A percentile compares a stretch with the other conserved stretches of the same genome.
Conservation (phyloP, 2,113 vertebrate species). For the Cepphus grylle region DNA sequence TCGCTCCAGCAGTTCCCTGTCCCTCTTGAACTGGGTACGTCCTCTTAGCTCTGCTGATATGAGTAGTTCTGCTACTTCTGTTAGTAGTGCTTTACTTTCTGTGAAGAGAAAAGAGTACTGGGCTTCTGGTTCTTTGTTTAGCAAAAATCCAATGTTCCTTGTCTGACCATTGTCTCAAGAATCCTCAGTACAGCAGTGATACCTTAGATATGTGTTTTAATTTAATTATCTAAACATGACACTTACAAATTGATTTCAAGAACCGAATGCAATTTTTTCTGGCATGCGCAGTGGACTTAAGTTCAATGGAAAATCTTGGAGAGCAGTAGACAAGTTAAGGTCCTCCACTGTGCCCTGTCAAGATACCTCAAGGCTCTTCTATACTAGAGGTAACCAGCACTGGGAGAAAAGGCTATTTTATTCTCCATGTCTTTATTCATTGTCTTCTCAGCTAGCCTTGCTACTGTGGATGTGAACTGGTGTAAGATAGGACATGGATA, state of each 20-base stretch:
- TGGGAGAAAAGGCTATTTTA: neutral
- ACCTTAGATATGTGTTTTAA: neutral
- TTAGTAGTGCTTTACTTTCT: neutral
- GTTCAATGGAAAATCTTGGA: neutral
- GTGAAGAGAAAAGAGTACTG: neutral
- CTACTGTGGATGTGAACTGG: neutral
- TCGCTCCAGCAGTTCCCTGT: too few relatives aligned
- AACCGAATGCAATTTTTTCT: neutral
- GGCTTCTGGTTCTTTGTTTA: neutral
- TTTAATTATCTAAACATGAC: neutral
- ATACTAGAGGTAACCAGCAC: neutral
- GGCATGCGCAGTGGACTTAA: neutral
- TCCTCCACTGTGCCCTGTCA: neutral
- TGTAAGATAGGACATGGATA: neutral
- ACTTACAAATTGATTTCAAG: neutral
- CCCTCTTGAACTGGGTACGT: too few relatives aligned
- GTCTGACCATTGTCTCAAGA: neutral
- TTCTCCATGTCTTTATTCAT: neutral
- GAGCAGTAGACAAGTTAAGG: neutral
- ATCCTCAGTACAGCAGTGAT: neutral
- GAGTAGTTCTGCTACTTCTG: neutral
- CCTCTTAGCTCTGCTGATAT: neutral
- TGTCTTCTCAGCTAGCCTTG: neutral
- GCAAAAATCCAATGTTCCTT: neutral
- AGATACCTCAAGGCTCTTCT: neutral